Percentiles rank a stretch among this genome's conserved stretches.
Conservation (phyloP, 2,888 invertebrate species). For the Resseliella maxima region DNA sequence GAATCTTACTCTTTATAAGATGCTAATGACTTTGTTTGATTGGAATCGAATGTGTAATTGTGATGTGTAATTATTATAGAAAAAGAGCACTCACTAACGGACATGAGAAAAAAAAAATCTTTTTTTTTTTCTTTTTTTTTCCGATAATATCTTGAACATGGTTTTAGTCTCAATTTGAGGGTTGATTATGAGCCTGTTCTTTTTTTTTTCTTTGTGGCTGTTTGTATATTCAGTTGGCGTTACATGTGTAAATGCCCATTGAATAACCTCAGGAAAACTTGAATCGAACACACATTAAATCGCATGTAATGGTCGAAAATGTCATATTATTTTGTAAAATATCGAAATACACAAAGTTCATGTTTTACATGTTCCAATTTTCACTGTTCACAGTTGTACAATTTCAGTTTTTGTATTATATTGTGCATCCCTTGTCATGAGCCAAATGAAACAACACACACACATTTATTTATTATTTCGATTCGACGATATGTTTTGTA, state of each 20-base stretch:
- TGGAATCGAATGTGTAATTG: constrained; percentile 4
- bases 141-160: not conserved
- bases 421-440: not conserved
- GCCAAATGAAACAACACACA: not conserved
- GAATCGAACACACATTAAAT: constrained; percentile 29
- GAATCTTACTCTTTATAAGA: constrained; percentile 39
- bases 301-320: constrained; percentile 22
- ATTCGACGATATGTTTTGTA: constrained; percentile 27
- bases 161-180: not conserved
- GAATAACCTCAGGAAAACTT: not conserved
- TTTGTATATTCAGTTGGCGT: not conserved
- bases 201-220: too few relatives aligned
- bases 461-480: constrained; percentile 34
- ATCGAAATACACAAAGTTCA: constrained; percentile 9
- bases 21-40: constrained; percentile 51
- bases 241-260: not conserved
- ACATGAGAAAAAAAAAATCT: not conserved
- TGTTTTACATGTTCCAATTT: constrained; percentile 35
- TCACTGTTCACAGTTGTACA: not conserved
- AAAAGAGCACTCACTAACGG: not conserved
- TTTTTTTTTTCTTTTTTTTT: not conserved
- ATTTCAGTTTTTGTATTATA: not conserved
- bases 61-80: not conserved
- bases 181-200: not conserved
- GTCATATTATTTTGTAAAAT: constrained; percentile 54